Base-by-base conservation (phyloP, 2,797 vertebrate species). In the Cryptoprocta ferox region DNA sequence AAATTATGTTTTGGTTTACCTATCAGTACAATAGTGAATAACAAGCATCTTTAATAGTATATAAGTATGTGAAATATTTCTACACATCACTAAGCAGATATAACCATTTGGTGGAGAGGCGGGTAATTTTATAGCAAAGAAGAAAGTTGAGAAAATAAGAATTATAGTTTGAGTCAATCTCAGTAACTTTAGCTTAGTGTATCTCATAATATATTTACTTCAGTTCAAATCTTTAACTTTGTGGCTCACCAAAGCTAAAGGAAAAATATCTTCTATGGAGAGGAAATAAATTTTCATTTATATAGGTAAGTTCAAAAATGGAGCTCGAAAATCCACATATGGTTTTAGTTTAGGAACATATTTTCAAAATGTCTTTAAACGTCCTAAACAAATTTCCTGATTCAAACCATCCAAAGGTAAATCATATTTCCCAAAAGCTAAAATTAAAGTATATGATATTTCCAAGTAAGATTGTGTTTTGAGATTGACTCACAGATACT, bases 141-240 rank as follows among this genome's bases (percentile, higher is more conserved):
- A 83, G 18, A 45, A 73, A 66, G 10, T 15, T 50, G 53, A 32
- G 24, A 91, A 79, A 18, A 53, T 59, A 35, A 85, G 8, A 5
- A 48, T 75, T 73, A 28, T 10, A 63, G 9, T 76, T 97, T 56
- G 39, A 85, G 11, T n/a, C 45, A 56, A 83, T 18, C 5, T 79
- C 12, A 48, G 19, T 15, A 76, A 12, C 0, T 48, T 45, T 78
- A 39, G 4, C 26, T 82, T 87, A 56, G 18, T 50, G 30, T 75
- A 88, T 56, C 84, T 95, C 21, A 78, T 3, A 76, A 82, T 71
- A 48, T 35, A 86, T 86, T 75, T 90, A 28, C 48, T 94, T 91
- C n/a, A 76, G 3, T 65, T 96, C 66, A 73, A 65, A 83, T 66
- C 35, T 88, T 91, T 75, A 42, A 45, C 21, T 65, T 78, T 32